A percentile compares a stretch with the other conserved stretches of the same genome.
These are phyloP conservation scores for Neotoxoptera formosana DNA, from an alignment of 1,140 invertebrate species.

Conservation along the genomic window DNA sequence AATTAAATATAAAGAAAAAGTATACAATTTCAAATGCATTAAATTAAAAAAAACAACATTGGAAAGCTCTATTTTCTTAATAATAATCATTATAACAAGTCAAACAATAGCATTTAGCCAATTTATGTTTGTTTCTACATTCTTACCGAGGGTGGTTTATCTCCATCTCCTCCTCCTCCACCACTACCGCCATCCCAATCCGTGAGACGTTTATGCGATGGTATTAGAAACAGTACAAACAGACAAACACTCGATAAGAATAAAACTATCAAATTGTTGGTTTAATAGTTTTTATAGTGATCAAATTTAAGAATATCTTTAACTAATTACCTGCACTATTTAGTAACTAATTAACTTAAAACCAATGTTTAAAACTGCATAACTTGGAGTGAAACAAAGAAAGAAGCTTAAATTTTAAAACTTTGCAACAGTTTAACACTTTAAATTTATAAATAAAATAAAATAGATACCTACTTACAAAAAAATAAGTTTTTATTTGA, in stretches of 20 bases:
- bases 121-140: background rate
- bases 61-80: background rate
- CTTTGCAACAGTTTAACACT: background rate
- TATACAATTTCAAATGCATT: background rate
- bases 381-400: background rate
- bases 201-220: constrained; percentile 59
- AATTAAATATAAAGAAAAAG: background rate
- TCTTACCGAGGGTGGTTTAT: constrained; percentile 56
- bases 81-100: background rate
- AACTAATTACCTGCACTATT: background rate
- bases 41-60: background rate
- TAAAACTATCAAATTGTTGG: background rate
- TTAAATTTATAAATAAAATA: too few relatives aligned
- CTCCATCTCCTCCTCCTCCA: constrained; percentile 47
- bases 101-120: background rate
- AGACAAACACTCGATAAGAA: constrained; percentile 58
- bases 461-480: background rate
- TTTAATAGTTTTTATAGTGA: background rate
- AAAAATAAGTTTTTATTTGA: background rate
- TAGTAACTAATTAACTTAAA: background rate
- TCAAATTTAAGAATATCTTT: background rate
- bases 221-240: constrained; percentile 60
- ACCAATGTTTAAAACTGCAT: background rate
- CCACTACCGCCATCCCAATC: constrained; percentile 40
- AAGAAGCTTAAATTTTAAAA: background rate